Evolutionary conservation across 1,140 invertebrate species (phyloP).

Genomic region (Arctopsyche grandis): DNA sequence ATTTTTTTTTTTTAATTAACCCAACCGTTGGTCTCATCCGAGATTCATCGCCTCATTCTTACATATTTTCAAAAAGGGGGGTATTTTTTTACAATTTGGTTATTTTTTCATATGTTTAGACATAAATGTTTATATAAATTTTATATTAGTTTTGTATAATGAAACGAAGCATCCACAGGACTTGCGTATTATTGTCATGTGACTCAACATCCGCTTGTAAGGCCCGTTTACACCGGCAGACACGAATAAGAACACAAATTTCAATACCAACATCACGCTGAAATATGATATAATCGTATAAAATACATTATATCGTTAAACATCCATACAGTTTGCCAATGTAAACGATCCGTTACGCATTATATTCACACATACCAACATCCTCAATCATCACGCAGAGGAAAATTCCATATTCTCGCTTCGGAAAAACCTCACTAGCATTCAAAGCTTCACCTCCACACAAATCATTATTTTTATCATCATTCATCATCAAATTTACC

Average conservation of each 20-base stretch:
- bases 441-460: too few species aligned
- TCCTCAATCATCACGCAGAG: background rate
- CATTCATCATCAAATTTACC: background rate
- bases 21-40: constrained; percentile 43
- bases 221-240: background rate
- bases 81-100: constrained; percentile 53
- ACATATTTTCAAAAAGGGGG: constrained; percentile 44
- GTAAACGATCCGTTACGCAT: background rate
- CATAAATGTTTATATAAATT: constrained; percentile 54
- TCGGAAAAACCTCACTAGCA: too few species aligned
- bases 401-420: background rate
- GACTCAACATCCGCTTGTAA: constrained; percentile 28
- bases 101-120: constrained; percentile 53
- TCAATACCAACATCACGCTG: background rate
- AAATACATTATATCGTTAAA: background rate
- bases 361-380: background rate
- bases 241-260: too few species aligned
- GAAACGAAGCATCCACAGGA: constrained; percentile 51
- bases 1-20: constrained; percentile 27
- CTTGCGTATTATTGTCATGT: constrained; percentile 47
- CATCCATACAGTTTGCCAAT: background rate
- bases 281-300: background rate
- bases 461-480: background rate
- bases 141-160: constrained; percentile 52
- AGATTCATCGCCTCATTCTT: constrained; percentile 46